phyloP scores from a whole-genome alignment of 1,140 invertebrate species.

The Apis mellifera region DNA sequence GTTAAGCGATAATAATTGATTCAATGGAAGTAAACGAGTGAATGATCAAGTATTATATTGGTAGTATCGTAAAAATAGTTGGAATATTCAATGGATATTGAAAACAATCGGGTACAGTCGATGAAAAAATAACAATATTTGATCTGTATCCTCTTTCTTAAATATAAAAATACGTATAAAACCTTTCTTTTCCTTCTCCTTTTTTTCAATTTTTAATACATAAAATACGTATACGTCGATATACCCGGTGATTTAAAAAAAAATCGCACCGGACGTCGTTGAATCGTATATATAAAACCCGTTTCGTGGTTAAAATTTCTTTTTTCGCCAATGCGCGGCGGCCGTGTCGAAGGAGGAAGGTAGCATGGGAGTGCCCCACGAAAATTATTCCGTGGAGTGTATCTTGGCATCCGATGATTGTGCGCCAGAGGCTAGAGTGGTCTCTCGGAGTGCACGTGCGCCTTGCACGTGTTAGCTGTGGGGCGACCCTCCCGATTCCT shows the following conservation, averaged over 20 bases:
- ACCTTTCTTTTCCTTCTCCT: too few relatives aligned
- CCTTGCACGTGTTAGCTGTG: constrained; percentile 78
- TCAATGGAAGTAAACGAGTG: background rate
- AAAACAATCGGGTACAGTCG: background rate
- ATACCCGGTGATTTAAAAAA: background rate
- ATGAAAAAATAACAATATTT: background rate
- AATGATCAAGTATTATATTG: background rate
- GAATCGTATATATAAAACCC: constrained; percentile 16
- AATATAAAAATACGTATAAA: background rate
- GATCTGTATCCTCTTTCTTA: background rate
- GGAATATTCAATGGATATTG: background rate
- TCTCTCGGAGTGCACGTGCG: constrained; percentile 78
- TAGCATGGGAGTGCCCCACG: constrained; percentile 67
- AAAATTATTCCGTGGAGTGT: constrained; percentile 77
- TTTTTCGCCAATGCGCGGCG: constrained; percentile 23
- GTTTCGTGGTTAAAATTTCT: constrained; percentile 46
- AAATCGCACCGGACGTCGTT: background rate
- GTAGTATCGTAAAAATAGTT: background rate
- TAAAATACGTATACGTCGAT: too few relatives aligned
- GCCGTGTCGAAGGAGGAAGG: constrained; percentile 39
- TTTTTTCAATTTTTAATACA: too few relatives aligned
- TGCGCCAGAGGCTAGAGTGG: constrained; percentile 75
- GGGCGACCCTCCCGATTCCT: constrained; percentile 77
- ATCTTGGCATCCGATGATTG: constrained; percentile 79
- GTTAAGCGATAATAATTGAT: background rate